phyloP scores from a whole-genome alignment of 1,140 invertebrate genomes.

The Drosophila murphyi region DNA sequence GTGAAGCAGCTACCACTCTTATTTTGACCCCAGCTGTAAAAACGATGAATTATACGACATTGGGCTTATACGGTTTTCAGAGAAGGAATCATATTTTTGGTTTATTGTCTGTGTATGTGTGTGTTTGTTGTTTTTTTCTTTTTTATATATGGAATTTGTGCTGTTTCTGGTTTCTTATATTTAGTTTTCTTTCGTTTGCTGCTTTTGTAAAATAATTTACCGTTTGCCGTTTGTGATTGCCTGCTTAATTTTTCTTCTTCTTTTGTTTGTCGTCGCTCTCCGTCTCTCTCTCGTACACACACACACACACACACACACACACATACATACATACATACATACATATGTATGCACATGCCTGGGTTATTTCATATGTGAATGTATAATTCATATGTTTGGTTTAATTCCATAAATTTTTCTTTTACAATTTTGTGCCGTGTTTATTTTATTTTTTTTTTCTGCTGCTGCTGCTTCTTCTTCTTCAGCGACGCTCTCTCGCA shows the following conservation, averaged over 20 bases:
- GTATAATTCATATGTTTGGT: slow-evolving; percentile 75
- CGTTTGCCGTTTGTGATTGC: slow-evolving; percentile 59
- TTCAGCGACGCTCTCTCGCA: slow-evolving; percentile 23
- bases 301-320: slow-evolving; percentile 19
- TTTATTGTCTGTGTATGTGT: too few species aligned
- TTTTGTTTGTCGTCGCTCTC: slow-evolving; percentile 43
- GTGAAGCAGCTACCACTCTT: too few species aligned
- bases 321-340: slow-evolving; percentile 6
- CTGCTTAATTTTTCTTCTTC: slow-evolving; percentile 27
- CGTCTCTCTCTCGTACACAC: slow-evolving; percentile 9
- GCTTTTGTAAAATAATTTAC: slow-evolving; percentile 83
- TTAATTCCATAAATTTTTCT: slow-evolving; percentile 77
- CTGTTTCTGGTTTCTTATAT: slow-evolving; percentile 26
- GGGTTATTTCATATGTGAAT: slow-evolving; percentile 34
- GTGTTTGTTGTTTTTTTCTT: slow-evolving; percentile 5
- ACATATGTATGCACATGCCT: slow-evolving; percentile 2
- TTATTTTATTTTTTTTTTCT: slow-evolving; percentile 10
- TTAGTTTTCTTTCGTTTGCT: slow-evolving; percentile 45
- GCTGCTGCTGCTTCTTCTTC: slow-evolving; percentile 23
- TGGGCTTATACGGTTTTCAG: slow-evolving; percentile 21
- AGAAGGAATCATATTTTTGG: slow-evolving; percentile 17
- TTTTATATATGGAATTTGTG: slow-evolving; percentile 41
- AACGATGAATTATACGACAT: neutral
- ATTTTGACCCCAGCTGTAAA: too few species aligned
- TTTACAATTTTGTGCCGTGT: slow-evolving; percentile 63